phyloP scores from a whole-genome alignment of 2,888 invertebrate species.

The Tetragonula carbonaria region DNA sequence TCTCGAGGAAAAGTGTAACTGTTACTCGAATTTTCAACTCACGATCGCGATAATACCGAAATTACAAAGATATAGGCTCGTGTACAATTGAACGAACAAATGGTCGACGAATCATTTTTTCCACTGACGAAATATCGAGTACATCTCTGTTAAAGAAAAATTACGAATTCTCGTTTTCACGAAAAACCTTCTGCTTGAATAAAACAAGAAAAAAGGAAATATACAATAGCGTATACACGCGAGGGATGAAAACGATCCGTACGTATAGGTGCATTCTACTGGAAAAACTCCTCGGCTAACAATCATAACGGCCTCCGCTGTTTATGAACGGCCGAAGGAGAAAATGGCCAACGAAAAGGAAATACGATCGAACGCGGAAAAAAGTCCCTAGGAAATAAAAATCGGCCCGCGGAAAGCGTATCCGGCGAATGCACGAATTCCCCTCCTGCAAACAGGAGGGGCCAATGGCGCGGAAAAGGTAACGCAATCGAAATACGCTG shows the following conservation, averaged over 20 bases:
- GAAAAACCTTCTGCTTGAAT: not conserved
- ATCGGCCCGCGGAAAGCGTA: constrained; percentile 22
- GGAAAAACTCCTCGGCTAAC: not conserved
- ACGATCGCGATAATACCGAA: not conserved
- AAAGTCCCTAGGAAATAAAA: constrained; percentile 17
- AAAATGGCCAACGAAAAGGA: not conserved
- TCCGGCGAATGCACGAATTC: constrained; percentile 36
- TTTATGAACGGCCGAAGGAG: not conserved
- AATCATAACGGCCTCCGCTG: not conserved
- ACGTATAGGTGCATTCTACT: not conserved
- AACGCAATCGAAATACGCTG: constrained; percentile 61
- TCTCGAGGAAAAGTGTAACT: not conserved
- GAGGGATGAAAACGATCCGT: not conserved
- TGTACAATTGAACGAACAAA: not conserved
- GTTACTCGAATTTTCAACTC: not conserved
- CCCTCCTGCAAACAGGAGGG: constrained; percentile 39
- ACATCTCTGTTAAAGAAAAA: not conserved
- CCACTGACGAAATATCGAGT: not conserved
- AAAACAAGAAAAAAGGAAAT: not conserved
- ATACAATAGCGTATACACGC: not conserved
- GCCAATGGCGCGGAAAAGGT: constrained; percentile 53
- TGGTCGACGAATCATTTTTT: not conserved
- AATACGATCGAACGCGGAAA: not conserved
- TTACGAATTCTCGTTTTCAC: not conserved
- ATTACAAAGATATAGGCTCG: not conserved